Evolutionary conservation across 2,888 invertebrate species (phyloP), one percentile per base, ranked within the genome.

Genomic region (Rhamnusium bicolor): DNA sequence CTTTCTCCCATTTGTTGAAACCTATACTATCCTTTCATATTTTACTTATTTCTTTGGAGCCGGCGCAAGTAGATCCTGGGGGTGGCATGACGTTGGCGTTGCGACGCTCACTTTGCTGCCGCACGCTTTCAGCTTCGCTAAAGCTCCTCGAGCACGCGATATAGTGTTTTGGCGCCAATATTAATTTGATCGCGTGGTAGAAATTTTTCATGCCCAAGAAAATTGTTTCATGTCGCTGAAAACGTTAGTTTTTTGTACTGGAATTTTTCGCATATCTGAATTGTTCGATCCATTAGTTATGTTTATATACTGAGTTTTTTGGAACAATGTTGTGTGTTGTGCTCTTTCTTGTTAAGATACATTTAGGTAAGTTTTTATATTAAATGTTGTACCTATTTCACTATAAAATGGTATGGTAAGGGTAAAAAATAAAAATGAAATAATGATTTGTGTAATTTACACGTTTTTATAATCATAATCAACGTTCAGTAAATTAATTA

Each of bases 21-120:
- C 16, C 4, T 18, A 2, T 12, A 2, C 24, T 19, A 65, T 65
- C 65, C 40, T 56, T 46, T 51, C 56, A 8, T 10, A 21, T 18
- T 2, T 14, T 24, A 18, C 56, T 56, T 61, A 62, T 24, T 69
- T 71, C 66, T 62, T 60, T 40, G 56, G 60, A 51, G 61, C 72
- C 72, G 73, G 77, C 77, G 77, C 77, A 69, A 62, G 65, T 46
- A 65, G 58, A 61, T 71, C 69, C 71, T 67, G 75, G 77, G 77
- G 78, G 79, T 77, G 75, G 73, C 74, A 71, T 67, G 75, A 77
- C 75, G 76, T 76, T 68, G 74, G 78, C 81, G 81, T 80, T 74
- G 76, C 77, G 80, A 80, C 79, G 81, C 77, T 79, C 80, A 76
- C 69, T 79, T 76, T 67, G 66, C 66, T 69, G 75, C 69, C 75